Evolutionary conservation across 2,113 vertebrate species (phyloP), one percentile per base, ranked within the genome.

Genomic region (Gadus chalcogrammus): DNA sequence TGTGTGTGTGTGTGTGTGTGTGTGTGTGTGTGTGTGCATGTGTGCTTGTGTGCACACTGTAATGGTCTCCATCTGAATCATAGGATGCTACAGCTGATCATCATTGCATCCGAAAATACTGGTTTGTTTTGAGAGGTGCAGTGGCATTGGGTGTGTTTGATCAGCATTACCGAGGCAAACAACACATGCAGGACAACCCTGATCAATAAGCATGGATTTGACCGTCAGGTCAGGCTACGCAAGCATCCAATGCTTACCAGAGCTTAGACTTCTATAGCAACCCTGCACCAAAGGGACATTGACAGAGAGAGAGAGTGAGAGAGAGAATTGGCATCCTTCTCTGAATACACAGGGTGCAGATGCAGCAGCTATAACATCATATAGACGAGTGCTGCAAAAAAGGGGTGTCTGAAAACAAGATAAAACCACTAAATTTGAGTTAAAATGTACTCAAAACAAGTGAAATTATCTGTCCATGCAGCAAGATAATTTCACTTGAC

Each of bases 141-240:
- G 74, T 15, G 22, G 4, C 9, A 24, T 67, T 53, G 71, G 38
- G 17, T 82, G 60, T 70, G 60, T 80, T 78, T 75, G 66, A 20
- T 83, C 75, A 71, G 65, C 69, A 62, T 24, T 68, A 68, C 38
- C 63, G 64, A 69, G n/a, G 35, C 60, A 74, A 70, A 67, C 27
- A 60, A 58, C 64, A 5, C 9, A 69, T 2, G 2, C 61, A 69
- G n/a, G 27, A 69, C 9, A 20, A 53, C 5, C 53, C 31, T 64
- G 68, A 85, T 86, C 77, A 78, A 75, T 86, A 65, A 75, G 71
- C 70, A 75, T 52, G 28, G 72, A 75, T 80, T 76, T 68, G 70
- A 74, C 66, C 27, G 71, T 59, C 74, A 79, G 82, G 75, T 86
- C 78, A 78, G 71, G 78, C 78, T 80, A 84, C 84, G 64, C 66